Percentiles rank a stretch among this genome's conserved stretches.
Evolutionary conservation across 2,888 invertebrate genomes (phyloP).

Genomic region (Acanthacorydalis orientalis): DNA sequence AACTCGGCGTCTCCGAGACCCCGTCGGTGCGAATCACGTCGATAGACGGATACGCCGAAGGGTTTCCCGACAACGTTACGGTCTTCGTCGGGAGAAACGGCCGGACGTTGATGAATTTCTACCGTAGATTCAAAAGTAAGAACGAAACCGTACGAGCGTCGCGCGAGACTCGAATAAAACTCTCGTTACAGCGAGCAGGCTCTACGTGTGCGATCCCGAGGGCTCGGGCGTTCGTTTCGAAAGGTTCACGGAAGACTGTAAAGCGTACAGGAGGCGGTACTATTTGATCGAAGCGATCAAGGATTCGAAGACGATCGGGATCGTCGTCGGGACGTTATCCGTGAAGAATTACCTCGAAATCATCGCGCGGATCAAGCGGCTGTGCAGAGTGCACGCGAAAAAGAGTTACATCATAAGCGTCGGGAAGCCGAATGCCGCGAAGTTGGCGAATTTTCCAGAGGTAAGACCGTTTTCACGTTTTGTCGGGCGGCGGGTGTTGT

Average conservation of each 20-base stretch:
- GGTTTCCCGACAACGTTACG: conserved; percentile 1
- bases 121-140: conserved; percentile 8
- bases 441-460: conserved; percentile 88
- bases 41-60: conserved; percentile 11
- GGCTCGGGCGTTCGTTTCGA: conserved; percentile 21
- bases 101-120: conserved; percentile 7
- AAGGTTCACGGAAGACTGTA: conserved; percentile 26
- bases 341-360: conserved; percentile 62
- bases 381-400: conserved; percentile 61
- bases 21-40: too few species aligned
- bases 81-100: conserved; percentile 8
- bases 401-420: conserved; percentile 84
- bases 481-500: too few species aligned
- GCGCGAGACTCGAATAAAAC: too few species aligned
- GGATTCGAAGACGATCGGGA: conserved; percentile 73
- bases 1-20: too few species aligned
- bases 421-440: conserved; percentile 87
- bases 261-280: conserved; percentile 60
- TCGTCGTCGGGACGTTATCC: conserved; percentile 81
- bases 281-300: conserved; percentile 81
- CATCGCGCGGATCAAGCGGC: conserved; percentile 51
- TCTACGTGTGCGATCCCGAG: conserved; percentile 26
- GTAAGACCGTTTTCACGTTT: conserved; percentile 26
- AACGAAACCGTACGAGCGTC: background rate
- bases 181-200: too few species aligned